Conservation (phyloP, 1,140 invertebrate genomes). For the Maconellicoccus hirsutus region DNA sequence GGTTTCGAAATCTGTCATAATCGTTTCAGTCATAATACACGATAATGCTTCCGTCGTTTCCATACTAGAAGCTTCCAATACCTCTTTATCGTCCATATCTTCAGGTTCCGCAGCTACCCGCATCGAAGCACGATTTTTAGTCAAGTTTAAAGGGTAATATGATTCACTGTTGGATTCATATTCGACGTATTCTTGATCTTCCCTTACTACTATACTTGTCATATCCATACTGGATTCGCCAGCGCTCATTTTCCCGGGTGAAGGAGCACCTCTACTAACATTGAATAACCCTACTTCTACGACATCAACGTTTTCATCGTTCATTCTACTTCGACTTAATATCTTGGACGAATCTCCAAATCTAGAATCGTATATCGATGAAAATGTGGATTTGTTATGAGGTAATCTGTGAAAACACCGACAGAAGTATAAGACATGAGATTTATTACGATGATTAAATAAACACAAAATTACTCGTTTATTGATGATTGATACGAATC, state of each 20-base stretch:
- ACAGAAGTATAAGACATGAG: neutral
- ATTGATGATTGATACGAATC: neutral
- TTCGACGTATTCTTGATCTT: neutral
- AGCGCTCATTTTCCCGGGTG: neutral
- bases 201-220: neutral
- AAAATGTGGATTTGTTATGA: neutral
- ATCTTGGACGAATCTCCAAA: neutral
- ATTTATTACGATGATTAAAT: neutral
- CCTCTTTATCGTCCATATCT: neutral
- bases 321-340: neutral
- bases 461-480: neutral
- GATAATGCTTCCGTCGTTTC: conserved; percentile 1
- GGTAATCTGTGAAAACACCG: neutral
- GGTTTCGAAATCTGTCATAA: neutral
- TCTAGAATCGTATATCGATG: no score
- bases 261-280: neutral
- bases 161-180: neutral
- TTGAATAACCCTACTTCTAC: neutral
- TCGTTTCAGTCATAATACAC: neutral
- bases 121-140: neutral
- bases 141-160: neutral
- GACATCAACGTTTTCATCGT: neutral
- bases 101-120: neutral
- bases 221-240: conserved; percentile 11
- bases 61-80: neutral